phyloP scores from a whole-genome alignment of 1,140 invertebrate genomes.

The Formica selysi region DNA sequence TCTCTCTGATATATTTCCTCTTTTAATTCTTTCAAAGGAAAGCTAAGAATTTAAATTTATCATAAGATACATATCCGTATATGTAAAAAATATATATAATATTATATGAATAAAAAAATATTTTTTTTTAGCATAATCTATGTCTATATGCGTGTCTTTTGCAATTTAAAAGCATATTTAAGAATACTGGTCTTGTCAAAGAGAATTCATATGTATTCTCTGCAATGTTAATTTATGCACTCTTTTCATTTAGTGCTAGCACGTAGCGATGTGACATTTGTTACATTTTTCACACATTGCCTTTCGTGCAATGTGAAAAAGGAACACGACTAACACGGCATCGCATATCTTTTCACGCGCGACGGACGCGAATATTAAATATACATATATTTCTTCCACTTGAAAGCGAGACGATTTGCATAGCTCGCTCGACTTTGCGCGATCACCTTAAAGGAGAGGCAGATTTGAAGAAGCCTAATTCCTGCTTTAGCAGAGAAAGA shows the following conservation, averaged over 20 bases:
- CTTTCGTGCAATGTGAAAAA: background rate
- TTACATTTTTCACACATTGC: slow-evolving; percentile 10
- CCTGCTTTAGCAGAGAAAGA: background rate
- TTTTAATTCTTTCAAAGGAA: background rate
- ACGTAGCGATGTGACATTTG: background rate
- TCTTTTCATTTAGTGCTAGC: slow-evolving; percentile 8
- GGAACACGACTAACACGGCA: background rate
- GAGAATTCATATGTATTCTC: background rate
- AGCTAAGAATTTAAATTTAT: background rate
- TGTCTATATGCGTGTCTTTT: background rate
- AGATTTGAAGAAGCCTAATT: slow-evolving; percentile 20
- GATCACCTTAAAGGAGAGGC: background rate
- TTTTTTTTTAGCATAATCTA: background rate
- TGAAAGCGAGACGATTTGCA: background rate
- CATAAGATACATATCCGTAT: background rate
- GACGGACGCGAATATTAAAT: slow-evolving; percentile 21
- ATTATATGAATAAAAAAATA: background rate
- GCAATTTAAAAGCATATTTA: background rate
- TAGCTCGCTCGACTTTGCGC: background rate
- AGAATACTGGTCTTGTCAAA: background rate
- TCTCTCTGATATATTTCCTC: background rate
- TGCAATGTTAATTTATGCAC: slow-evolving; percentile 2
- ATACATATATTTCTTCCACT: background rate
- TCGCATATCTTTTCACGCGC: background rate
- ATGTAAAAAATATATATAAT: no score